These are phyloP conservation scores for Heteromormyrus szaboi DNA, from an alignment of 2,797 vertebrate species.

Conservation along the genomic window DNA sequence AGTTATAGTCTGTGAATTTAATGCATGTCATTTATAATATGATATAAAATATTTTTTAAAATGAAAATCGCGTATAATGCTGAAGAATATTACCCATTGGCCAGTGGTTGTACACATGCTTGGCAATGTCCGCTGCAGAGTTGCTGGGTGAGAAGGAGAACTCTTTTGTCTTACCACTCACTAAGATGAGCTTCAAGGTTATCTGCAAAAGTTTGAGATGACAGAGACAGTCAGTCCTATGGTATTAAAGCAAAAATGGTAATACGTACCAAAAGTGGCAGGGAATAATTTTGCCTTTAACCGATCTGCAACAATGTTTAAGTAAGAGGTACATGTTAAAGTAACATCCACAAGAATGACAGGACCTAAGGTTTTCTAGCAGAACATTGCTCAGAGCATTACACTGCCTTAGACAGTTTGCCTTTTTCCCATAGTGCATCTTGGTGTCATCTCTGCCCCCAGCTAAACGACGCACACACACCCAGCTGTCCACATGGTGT, in stretches of 20 bases:
- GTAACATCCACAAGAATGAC: not conserved
- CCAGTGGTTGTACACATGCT: slow-evolving; percentile 97
- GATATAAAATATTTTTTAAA: not conserved
- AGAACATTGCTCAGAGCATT: not conserved
- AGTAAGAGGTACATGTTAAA: not conserved
- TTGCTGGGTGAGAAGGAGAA: slow-evolving; percentile 93
- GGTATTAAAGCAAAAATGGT: not conserved
- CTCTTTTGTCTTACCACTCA: slow-evolving; percentile 97
- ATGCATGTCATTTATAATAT: not conserved
- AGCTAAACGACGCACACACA: not conserved
- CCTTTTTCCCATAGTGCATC: not conserved
- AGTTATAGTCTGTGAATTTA: not conserved
- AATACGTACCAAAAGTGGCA: not conserved
- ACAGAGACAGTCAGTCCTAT: slow-evolving; percentile 28
- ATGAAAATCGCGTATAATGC: not conserved
- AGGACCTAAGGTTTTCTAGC: not conserved
- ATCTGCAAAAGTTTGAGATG: slow-evolving; percentile 66
- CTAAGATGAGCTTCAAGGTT: slow-evolving; percentile 93
- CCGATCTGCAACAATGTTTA: not conserved
- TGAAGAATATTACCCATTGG: slow-evolving; percentile 80
- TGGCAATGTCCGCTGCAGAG: slow-evolving; percentile 92
- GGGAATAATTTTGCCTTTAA: not conserved
- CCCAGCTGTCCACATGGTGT: not conserved
- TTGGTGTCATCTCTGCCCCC: not conserved
- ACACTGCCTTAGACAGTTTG: not conserved